Percentiles rank a stretch among this genome's conserved stretches.
These are phyloP conservation scores for Pterocles orientalis DNA, from an alignment of 2,113 vertebrate genomes.

Conservation along the genomic window DNA sequence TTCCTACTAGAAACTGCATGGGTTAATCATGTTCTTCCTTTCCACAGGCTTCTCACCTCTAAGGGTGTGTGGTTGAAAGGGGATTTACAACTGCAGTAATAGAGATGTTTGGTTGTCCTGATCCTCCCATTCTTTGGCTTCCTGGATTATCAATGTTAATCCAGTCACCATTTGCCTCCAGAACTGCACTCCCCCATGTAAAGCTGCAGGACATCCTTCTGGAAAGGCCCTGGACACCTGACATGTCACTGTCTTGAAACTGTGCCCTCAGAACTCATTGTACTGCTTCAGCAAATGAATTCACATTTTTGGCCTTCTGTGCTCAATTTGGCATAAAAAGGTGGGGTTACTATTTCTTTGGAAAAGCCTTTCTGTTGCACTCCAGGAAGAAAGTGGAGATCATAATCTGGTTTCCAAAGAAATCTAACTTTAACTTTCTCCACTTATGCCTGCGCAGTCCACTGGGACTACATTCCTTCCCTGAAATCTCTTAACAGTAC, in stretches of 20 bases:
- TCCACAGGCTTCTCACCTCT: neutral
- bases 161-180: neutral
- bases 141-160: neutral
- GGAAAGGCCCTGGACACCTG: neutral
- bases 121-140: neutral
- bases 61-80: neutral
- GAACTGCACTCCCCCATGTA: fast-evolving
- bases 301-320: neutral
- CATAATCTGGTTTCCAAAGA: neutral
- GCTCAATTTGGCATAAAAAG: neutral
- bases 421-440: neutral
- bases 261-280: neutral
- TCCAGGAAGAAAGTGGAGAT: neutral
- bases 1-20: neutral
- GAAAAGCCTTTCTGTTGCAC: neutral
- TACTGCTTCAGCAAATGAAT: neutral
- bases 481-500: neutral
- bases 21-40: neutral
- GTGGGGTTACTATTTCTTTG: neutral
- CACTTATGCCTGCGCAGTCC: neutral
- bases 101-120: neutral
- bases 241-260: neutral
- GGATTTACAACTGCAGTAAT: neutral
- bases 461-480: neutral
- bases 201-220: neutral